Conservation (phyloP, 2,113 vertebrate species). For the Sorex araneus region DNA sequence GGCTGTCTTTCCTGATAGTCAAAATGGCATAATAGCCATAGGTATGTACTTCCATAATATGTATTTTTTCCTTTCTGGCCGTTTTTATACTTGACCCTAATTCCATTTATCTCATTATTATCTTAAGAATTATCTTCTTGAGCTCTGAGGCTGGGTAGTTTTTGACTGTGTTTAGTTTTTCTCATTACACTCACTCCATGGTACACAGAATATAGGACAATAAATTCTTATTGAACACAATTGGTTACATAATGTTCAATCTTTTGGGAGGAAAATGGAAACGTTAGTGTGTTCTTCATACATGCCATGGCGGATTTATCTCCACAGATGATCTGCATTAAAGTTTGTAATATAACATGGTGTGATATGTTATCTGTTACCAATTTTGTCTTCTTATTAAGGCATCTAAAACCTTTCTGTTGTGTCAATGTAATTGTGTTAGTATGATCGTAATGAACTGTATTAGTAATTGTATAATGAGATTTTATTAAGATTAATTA, state of each 20-base stretch:
- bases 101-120: neutral
- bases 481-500: no score
- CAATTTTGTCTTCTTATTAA: no score
- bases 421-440: no score
- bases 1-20: neutral
- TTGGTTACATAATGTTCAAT: neutral
- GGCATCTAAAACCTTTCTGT: no score
- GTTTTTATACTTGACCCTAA: neutral
- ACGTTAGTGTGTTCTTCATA: neutral
- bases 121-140: neutral
- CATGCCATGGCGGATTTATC: neutral
- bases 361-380: neutral
- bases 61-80: neutral
- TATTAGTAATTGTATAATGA: no score
- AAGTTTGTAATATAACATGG: neutral
- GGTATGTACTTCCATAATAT: no score
- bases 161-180: neutral
- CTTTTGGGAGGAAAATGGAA: neutral
- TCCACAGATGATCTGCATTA: neutral
- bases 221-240: constrained; percentile 42
- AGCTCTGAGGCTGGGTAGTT: neutral
- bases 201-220: neutral
- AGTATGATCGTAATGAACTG: no score
- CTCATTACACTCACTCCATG: neutral
- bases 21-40: neutral